phyloP scores from a whole-genome alignment of 2,888 invertebrate genomes.

The Erebia ligea region DNA sequence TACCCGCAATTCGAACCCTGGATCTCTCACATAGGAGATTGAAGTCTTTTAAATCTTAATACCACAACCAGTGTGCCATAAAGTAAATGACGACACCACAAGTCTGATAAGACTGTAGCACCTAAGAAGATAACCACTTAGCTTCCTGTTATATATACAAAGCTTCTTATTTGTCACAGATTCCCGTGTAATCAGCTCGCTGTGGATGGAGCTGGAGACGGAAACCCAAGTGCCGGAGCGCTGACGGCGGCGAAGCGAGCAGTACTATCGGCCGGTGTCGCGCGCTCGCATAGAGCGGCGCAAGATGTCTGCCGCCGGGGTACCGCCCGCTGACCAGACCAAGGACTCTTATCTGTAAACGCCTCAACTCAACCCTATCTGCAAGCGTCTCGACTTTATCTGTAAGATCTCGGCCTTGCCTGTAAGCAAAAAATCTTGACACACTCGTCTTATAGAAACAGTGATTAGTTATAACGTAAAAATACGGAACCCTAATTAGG shows the following conservation, averaged over 20 bases:
- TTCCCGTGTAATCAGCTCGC: constrained; percentile 67
- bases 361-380: constrained; percentile 6
- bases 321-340: constrained; percentile 68
- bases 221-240: constrained; percentile 71
- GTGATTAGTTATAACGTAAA: not conserved
- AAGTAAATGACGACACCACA: too few species aligned
- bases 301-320: constrained; percentile 77
- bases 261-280: constrained; percentile 77
- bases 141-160: too few species aligned
- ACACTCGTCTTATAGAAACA: not conserved
- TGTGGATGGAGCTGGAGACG: constrained; percentile 78
- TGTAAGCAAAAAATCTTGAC: not conserved
- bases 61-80: too few species aligned
- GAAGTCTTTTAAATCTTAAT: too few species aligned
- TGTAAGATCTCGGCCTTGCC: constrained; percentile 32
- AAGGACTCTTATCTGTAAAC: constrained; percentile 44
- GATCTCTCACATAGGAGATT: too few species aligned
- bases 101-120: too few species aligned
- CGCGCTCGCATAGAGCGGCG: constrained; percentile 74
- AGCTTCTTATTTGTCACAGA: constrained; percentile 48
- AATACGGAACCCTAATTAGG: too few species aligned
- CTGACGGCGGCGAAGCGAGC: constrained; percentile 81
- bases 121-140: too few species aligned
- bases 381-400: constrained; percentile 31
- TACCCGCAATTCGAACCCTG: too few species aligned